A percentile compares a stretch with the other conserved stretches of the same genome.
These are phyloP conservation scores for Rhyacichthys aspro DNA, from an alignment of 2,797 vertebrate species.

Conservation along the genomic window DNA sequence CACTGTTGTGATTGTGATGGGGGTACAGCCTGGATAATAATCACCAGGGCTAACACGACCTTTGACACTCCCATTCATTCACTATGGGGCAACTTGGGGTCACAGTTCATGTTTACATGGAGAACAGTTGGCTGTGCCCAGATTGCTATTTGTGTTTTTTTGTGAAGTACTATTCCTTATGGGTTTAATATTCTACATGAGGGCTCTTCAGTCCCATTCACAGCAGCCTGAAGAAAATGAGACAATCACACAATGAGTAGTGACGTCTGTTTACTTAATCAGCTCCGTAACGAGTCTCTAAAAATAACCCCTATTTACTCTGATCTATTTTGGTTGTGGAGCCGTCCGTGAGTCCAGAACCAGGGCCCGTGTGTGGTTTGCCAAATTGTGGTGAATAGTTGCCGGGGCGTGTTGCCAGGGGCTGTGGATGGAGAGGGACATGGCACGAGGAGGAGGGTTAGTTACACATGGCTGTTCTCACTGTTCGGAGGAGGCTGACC, in stretches of 20 bases:
- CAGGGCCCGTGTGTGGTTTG: slow-evolving; percentile 31
- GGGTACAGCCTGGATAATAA: no score
- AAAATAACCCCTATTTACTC: slow-evolving; percentile 58
- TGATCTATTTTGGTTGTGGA: slow-evolving; percentile 40
- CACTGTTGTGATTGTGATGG: no score
- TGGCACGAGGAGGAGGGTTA: slow-evolving; percentile 57
- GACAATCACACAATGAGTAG: slow-evolving; percentile 1
- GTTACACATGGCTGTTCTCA: slow-evolving; percentile 68
- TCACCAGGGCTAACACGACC: no score
- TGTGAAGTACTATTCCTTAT: neutral
- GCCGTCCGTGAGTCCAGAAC: slow-evolving; percentile 14
- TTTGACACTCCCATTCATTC: no score
- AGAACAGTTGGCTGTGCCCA: neutral
- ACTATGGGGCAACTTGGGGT: no score
- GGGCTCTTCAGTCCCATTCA: slow-evolving; percentile 6
- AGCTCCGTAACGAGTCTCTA: slow-evolving; percentile 50
- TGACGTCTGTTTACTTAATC: slow-evolving; percentile 31
- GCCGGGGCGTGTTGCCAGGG: slow-evolving; percentile 63
- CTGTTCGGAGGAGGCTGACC: slow-evolving; percentile 41
- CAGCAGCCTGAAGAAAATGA: slow-evolving; percentile 1
- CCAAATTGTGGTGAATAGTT: slow-evolving; percentile 42
- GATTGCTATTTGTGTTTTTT: neutral
- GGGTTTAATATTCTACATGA: slow-evolving; percentile 6
- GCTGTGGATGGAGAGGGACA: slow-evolving; percentile 34
- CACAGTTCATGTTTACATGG: no score